Evolutionary conservation across 2,113 vertebrate species (phyloP), one percentile per base, ranked within the genome.

Genomic region (Gracilinanus agilis): DNA sequence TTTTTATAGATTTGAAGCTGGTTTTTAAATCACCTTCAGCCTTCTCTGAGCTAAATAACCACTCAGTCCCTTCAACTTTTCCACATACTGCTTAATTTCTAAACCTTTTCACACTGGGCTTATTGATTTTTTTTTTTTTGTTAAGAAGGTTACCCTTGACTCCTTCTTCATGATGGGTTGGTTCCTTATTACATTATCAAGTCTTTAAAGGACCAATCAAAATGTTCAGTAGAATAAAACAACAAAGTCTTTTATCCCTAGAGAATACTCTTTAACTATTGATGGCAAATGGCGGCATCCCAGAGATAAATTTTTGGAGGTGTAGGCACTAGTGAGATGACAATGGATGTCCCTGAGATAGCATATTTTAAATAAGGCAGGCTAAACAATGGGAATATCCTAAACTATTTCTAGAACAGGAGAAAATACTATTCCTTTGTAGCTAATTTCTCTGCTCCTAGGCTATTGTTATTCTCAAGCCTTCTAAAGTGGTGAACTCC

Each of bases 1-100:
- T 58, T 49, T 93, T 44, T 91, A 61, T 89, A n/a, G 34, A 96
- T 44, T 75, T 94, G 90, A 55, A 92, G 21, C 9, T 95, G 55
- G 24, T 95, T 90, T 91, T 40, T 75, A 61, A 54, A 16, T 16
- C 91, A 90, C 27, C 67, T 53, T 83, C 34, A 88, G 53, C 55
- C 58, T 67, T 94, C 27, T 88, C 49, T 55, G 92, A 56, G 24
- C 5, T 56, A 44, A 94, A 83, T 83, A 21, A 67, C 27, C 29
- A 67, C 27, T 29, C 27, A 67, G 21, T 90, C 11, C 24, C 29
- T 67, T 92, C 90, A 89, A 2, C 12, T 12, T 91, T 93, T 3
- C 13, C 88, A 91, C 2, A 9, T 53, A 88, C 75, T 54, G 92
- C 12, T 94, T 94, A 44, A 55, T 23, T 90, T 95, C 9, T 55